Evolutionary conservation across 2,797 vertebrate genomes (phyloP).

Genomic region (Naso thynnoides): DNA sequence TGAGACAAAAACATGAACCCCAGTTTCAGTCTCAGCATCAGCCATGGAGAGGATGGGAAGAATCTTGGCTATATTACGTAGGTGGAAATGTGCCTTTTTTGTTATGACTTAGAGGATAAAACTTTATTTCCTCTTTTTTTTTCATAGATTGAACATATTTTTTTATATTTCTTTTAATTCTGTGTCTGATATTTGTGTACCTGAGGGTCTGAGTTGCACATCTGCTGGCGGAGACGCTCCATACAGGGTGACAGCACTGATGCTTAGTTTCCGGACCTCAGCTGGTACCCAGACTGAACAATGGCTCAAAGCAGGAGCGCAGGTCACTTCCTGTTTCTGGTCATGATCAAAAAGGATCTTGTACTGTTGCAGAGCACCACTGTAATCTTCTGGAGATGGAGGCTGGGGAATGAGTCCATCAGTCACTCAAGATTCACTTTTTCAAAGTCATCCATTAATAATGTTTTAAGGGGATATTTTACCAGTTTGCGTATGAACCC

Average conservation of each 20-base stretch:
- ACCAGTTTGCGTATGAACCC: not conserved
- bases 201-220: constrained; percentile 75
- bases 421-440: constrained; percentile 1
- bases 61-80: no score
- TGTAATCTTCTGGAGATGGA: constrained; percentile 69
- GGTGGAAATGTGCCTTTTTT: no score
- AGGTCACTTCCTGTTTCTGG: constrained; percentile 35
- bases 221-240: constrained; percentile 83
- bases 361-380: constrained; percentile 79
- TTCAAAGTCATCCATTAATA: not conserved
- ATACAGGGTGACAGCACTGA: constrained; percentile 83
- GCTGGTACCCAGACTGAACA: constrained; percentile 68
- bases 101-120: no score
- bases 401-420: constrained; percentile 74
- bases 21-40: no score
- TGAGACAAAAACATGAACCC: no score
- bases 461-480: not conserved
- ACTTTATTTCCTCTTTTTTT: no score
- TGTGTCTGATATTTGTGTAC: constrained; percentile 24
- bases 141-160: no score
- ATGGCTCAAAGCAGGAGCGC: constrained; percentile 37
- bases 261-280: constrained; percentile 57
- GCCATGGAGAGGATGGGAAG: no score
- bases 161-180: not conserved
- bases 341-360: constrained; percentile 57